phyloP scores from a whole-genome alignment of 2,797 vertebrate genomes.

The Pipistrellus pygmaeus region DNA sequence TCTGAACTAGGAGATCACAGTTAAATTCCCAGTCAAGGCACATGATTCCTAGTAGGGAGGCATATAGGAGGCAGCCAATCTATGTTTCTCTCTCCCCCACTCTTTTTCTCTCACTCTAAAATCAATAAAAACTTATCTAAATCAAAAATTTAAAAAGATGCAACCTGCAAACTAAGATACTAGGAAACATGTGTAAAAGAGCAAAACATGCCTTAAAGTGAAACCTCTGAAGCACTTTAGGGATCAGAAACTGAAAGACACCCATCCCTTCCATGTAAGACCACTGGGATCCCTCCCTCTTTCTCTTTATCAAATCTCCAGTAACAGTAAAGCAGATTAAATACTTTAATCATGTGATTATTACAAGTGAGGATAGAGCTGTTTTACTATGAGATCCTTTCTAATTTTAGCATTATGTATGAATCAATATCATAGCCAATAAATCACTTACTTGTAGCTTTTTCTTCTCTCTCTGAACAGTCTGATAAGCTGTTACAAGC shows the following conservation, averaged over 20 bases:
- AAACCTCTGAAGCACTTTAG: neutral
- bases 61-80: neutral
- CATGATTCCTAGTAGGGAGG: neutral
- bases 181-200: neutral
- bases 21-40: neutral
- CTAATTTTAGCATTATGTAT: conserved; percentile 43
- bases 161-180: neutral
- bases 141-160: neutral
- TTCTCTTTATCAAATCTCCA: neutral
- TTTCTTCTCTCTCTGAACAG: conserved; percentile 95
- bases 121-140: neutral
- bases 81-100: neutral
- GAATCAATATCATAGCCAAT: neutral
- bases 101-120: neutral
- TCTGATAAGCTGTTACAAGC: conserved; percentile 95
- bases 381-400: neutral
- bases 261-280: neutral
- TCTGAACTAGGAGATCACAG: neutral
- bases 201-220: neutral
- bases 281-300: neutral
- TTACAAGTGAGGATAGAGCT: neutral
- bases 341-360: neutral
- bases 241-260: neutral
- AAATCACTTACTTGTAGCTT: conserved; percentile 94
- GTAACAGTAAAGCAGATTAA: neutral